A percentile compares a stretch with the other conserved stretches of the same genome.
phyloP scores from a whole-genome alignment of 2,797 vertebrate genomes.

The Lophius americanus region DNA sequence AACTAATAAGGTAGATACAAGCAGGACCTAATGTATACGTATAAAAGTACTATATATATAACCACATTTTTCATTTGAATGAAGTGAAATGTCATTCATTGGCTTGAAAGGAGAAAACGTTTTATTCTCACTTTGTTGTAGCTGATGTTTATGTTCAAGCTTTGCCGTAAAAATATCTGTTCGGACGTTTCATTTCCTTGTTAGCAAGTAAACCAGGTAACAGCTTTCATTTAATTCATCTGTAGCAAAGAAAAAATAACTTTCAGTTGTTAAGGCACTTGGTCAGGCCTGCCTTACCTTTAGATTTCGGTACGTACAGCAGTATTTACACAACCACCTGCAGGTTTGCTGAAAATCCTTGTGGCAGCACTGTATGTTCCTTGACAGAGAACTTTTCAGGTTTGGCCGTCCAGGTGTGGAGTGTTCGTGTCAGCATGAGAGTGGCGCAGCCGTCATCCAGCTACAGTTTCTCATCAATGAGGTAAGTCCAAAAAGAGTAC shows the following conservation, averaged over 20 bases:
- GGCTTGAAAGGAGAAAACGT: too few relatives aligned
- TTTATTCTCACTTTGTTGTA: neutral
- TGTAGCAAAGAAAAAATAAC: conserved; percentile 18
- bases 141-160: conserved; percentile 16
- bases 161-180: conserved; percentile 20
- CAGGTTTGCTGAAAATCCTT: conserved; percentile 55
- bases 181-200: conserved; percentile 15
- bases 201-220: conserved; percentile 18
- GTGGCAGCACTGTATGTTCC: conserved; percentile 69
- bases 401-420: conserved; percentile 97
- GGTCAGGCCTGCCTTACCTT: neutral
- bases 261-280: conserved; percentile 18
- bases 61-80: too few relatives aligned
- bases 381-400: conserved; percentile 86
- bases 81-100: too few relatives aligned
- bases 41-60: too few relatives aligned
- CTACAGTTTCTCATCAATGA: conserved; percentile 99
- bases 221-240: conserved; percentile 30
- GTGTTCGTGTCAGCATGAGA: conserved; percentile 97
- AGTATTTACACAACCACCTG: neutral
- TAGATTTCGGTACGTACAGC: neutral
- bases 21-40: too few relatives aligned
- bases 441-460: conserved; percentile 94
- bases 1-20: too few relatives aligned
- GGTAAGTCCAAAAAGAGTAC: conserved; percentile 79